Evolutionary conservation across 2,888 invertebrate genomes (phyloP).

Genomic region (Plebejus anna): DNA sequence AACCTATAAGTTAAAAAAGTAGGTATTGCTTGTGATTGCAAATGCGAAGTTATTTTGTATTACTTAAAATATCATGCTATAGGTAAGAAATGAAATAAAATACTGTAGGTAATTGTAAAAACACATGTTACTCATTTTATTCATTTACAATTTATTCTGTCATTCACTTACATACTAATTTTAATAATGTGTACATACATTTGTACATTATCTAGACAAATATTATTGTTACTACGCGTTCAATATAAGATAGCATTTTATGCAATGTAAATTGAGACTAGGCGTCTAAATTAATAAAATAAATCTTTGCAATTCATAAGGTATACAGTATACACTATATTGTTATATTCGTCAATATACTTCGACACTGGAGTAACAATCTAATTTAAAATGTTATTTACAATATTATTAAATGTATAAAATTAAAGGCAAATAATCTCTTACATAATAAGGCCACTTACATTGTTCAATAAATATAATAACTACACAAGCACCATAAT

Average conservation of each 20-base stretch:
- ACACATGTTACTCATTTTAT: constrained; percentile 42
- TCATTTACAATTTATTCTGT: constrained; percentile 71
- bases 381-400: constrained; percentile 61
- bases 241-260: constrained; percentile 62
- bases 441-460: constrained; percentile 62
- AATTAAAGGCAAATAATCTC: constrained; percentile 45
- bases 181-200: constrained; percentile 66
- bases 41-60: background rate
- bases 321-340: constrained; percentile 44
- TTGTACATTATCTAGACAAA: constrained; percentile 65
- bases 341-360: constrained; percentile 34
- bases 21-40: background rate
- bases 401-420: constrained; percentile 50
- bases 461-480: constrained; percentile 43
- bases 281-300: constrained; percentile 58
- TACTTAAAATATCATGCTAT: background rate
- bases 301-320: constrained; percentile 54
- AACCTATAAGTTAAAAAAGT: too few species aligned
- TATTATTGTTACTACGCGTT: constrained; percentile 53
- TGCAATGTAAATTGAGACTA: constrained; percentile 67
- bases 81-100: constrained; percentile 29
- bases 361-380: constrained; percentile 51
- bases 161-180: constrained; percentile 71
- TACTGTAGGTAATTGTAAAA: constrained; percentile 18
- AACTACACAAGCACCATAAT: constrained; percentile 51